Conservation (phyloP, 2,113 vertebrate genomes). For the Synodontis membranacea region DNA sequence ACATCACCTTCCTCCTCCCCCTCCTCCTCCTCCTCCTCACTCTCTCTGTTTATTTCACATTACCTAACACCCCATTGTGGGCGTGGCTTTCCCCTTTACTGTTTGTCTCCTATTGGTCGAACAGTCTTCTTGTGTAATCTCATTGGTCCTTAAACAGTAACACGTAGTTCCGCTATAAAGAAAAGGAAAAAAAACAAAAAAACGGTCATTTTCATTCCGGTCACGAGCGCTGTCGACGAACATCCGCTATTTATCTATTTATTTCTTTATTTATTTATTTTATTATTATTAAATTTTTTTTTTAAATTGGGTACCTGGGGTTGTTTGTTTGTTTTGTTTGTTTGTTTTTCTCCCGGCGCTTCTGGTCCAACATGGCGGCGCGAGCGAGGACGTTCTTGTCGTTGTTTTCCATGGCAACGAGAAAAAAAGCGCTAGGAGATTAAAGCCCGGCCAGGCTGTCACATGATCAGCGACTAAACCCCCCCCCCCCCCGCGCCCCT, state of each 20-base stretch:
- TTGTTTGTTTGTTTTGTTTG: background rate
- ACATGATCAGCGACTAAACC: slow-evolving; percentile 68
- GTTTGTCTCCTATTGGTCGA: slow-evolving; percentile 43
- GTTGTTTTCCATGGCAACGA: slow-evolving; percentile 39
- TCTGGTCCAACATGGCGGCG: slow-evolving; percentile 65
- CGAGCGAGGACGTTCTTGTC: slow-evolving; percentile 49
- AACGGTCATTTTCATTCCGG: background rate
- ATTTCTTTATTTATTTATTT: no score
- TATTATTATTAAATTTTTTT: no score
- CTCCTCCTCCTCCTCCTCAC: no score
- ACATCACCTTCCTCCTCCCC: no score
- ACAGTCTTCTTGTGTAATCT: background rate
- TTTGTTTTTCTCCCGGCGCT: background rate
- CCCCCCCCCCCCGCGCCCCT: no score
- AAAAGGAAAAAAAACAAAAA: slow-evolving; percentile 18
- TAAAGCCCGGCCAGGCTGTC: slow-evolving; percentile 57
- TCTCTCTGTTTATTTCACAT: slow-evolving; percentile 11
- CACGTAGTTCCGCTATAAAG: slow-evolving; percentile 32
- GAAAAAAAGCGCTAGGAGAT: slow-evolving; percentile 56
- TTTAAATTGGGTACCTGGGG: no score
- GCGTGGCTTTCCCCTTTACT: slow-evolving; percentile 24
- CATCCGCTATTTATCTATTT: no score
- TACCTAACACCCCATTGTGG: slow-evolving; percentile 21
- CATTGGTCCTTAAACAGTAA: slow-evolving; percentile 37
- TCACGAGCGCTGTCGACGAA: background rate